Evolutionary conservation across 53 echinoderm and acorn worm genomes (phyloP).

Genomic region (Arbacia lixula): DNA sequence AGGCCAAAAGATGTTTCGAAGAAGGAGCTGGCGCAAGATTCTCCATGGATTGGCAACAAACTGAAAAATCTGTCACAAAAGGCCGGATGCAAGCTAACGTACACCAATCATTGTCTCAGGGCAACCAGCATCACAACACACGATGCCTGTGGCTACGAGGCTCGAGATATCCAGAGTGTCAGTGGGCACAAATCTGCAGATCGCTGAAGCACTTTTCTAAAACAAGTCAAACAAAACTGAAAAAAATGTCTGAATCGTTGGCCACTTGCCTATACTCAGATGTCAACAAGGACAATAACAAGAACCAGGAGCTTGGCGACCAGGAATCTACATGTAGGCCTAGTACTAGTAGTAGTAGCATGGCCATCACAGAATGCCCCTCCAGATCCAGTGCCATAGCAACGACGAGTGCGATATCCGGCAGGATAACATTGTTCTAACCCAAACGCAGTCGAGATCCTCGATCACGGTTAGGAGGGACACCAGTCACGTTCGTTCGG

Average conservation of each 20-base stretch:
- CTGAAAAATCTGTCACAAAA: constrained; percentile 49
- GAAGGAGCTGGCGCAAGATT: not conserved
- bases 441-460: too few relatives aligned
- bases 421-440: too few relatives aligned
- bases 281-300: constrained; percentile 4
- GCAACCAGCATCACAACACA: constrained; percentile 27
- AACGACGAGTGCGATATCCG: too few relatives aligned
- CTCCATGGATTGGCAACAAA: constrained; percentile 49
- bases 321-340: constrained; percentile 29
- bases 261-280: constrained; percentile 17
- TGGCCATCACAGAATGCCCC: too few relatives aligned
- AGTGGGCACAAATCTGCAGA: constrained; percentile 26
- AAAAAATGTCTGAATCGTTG: constrained; percentile 39
- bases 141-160: constrained; percentile 3
- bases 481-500: too few relatives aligned
- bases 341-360: too few relatives aligned
- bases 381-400: too few relatives aligned
- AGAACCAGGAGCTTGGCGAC: constrained; percentile 19
- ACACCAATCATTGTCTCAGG: constrained; percentile 57
- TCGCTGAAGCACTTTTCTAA: constrained; percentile 14
- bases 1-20: constrained; percentile 40
- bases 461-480: too few relatives aligned
- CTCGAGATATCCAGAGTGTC: constrained; percentile 15
- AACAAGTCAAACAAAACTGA: constrained; percentile 21
- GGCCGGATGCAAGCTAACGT: constrained; percentile 44